phyloP scores from a whole-genome alignment of 2,113 vertebrate genomes.

The Halcyon malimbica region DNA sequence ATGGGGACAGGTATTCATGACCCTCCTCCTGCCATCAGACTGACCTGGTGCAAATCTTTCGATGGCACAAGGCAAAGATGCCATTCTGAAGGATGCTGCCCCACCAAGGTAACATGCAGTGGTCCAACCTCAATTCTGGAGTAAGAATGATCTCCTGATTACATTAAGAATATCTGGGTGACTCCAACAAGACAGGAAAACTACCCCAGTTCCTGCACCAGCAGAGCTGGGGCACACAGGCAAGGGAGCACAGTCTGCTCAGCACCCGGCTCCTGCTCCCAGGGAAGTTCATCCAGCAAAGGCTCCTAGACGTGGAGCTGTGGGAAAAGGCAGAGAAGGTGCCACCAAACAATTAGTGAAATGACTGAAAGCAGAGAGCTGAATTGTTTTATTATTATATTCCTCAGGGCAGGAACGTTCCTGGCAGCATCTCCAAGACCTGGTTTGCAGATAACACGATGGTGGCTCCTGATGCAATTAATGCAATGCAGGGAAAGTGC shows the following conservation, averaged over 20 bases:
- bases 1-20: background rate
- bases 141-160: background rate
- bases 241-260: background rate
- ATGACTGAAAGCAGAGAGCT: background rate
- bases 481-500: background rate
- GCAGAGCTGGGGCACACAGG: rapidly evolving
- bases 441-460: background rate
- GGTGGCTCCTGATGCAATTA: background rate
- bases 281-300: background rate
- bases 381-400: too few species aligned
- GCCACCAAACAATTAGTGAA: background rate
- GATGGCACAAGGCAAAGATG: background rate
- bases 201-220: background rate
- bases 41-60: background rate
- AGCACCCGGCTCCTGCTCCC: rapidly evolving
- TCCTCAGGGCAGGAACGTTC: background rate
- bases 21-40: background rate
- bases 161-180: background rate
- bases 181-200: background rate
- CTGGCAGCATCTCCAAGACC: background rate
- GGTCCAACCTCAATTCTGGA: background rate
- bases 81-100: background rate
- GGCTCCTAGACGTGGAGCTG: background rate
- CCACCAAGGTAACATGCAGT: background rate
- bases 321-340: background rate